Percentiles rank a stretch among this genome's conserved stretches.
Evolutionary conservation across 1,140 invertebrate species (phyloP).

Genomic region (Chelonus insularis): DNA sequence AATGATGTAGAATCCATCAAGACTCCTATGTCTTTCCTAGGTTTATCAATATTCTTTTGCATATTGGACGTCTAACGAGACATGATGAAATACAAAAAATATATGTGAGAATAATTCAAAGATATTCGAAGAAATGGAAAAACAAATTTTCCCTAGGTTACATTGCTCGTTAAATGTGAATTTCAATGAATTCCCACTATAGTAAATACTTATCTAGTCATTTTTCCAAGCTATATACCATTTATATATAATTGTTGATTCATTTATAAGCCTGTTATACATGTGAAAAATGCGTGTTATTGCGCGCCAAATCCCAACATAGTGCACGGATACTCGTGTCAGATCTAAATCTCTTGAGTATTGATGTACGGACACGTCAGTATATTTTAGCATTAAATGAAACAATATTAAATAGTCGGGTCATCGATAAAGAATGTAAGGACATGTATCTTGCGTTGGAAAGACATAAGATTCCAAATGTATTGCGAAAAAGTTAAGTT

Average conservation of each 20-base stretch:
- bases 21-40: neutral
- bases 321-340: neutral
- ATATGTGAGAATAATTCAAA: slow-evolving; percentile 16
- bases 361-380: neutral
- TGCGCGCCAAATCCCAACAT: slow-evolving; percentile 16
- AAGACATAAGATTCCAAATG: slow-evolving; percentile 41
- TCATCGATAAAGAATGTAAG: slow-evolving; percentile 51
- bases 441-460: slow-evolving; percentile 34
- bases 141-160: slow-evolving; percentile 12
- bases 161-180: slow-evolving; percentile 18
- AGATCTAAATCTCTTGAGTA: slow-evolving; percentile 2
- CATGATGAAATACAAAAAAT: slow-evolving; percentile 3
- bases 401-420: slow-evolving; percentile 19
- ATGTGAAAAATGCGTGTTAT: slow-evolving; percentile 22
- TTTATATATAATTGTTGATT: neutral
- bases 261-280: slow-evolving; percentile 5
- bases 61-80: neutral
- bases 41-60: neutral
- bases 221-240: neutral
- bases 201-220: neutral
- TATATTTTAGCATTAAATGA: neutral
- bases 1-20: too few species aligned
- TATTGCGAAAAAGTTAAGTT: slow-evolving; percentile 34
- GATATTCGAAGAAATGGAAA: slow-evolving; percentile 8
- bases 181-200: slow-evolving; percentile 19